phyloP scores from a whole-genome alignment of 2,113 vertebrate genomes.

The Thermophis baileyi region DNA sequence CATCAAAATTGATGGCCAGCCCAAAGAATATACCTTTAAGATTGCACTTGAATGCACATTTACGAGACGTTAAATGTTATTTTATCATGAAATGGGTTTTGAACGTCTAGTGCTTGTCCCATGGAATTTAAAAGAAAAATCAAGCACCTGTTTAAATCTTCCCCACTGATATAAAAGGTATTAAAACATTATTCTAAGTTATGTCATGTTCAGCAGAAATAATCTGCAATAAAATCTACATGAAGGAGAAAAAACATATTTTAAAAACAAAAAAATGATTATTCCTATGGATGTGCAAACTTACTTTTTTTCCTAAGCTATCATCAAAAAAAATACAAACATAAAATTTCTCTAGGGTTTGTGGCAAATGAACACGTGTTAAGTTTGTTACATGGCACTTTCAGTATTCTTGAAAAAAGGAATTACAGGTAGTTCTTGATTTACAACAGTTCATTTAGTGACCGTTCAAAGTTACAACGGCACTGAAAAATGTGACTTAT shows the following conservation, averaged over 20 bases:
- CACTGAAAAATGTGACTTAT: no score
- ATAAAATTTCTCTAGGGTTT: constrained; percentile 6
- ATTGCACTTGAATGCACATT: neutral
- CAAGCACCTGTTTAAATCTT: neutral
- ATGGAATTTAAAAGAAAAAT: neutral
- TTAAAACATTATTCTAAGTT: neutral
- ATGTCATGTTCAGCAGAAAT: neutral
- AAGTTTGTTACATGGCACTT: constrained; percentile 14
- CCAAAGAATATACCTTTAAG: neutral
- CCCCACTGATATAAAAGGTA: neutral
- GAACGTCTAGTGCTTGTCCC: neutral
- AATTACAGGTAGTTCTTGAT: neutral
- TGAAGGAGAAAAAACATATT: neutral
- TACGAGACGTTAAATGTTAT: neutral
- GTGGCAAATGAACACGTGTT: neutral
- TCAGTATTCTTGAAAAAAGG: constrained; percentile 24
- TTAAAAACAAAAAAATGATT: constrained; percentile 20
- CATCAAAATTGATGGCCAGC: neutral
- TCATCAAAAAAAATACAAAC: neutral
- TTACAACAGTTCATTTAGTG: no score
- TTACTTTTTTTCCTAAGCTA: constrained; percentile 7
- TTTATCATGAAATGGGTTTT: neutral
- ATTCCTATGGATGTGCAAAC: constrained; percentile 9
- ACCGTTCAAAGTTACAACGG: no score
- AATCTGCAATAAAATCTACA: neutral